A percentile compares a stretch with the other conserved stretches of the same genome.
Evolutionary conservation across 2,888 invertebrate genomes (phyloP).

Genomic region (Sarcophaga caerulescens): DNA sequence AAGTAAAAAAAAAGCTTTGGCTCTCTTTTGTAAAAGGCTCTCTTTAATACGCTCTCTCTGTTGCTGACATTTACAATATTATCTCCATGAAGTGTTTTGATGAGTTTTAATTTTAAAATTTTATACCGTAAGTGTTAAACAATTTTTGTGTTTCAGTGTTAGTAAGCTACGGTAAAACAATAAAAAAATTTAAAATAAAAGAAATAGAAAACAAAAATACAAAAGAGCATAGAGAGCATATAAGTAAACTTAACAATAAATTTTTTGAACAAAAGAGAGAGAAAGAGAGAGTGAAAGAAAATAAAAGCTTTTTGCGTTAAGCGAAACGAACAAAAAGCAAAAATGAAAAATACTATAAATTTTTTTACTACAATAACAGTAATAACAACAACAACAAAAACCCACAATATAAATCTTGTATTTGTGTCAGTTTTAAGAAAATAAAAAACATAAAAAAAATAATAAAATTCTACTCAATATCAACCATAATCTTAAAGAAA

Average conservation of each 20-base stretch:
- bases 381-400: neutral
- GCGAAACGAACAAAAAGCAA: neutral
- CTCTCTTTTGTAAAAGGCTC: no score
- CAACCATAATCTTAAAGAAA: slow-evolving; percentile 9
- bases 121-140: no score
- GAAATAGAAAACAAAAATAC: neutral
- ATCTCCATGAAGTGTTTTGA: no score
- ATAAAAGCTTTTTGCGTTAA: neutral
- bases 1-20: no score
- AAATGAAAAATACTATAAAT: slow-evolving; percentile 45
- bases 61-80: no score
- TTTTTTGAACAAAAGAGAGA: neutral
- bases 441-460: neutral
- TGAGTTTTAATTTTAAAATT: no score
- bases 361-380: slow-evolving; percentile 38
- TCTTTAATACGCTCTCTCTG: no score
- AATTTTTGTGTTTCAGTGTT: no score
- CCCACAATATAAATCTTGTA: slow-evolving; percentile 50
- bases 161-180: no score
- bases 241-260: neutral
- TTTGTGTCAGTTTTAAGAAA: slow-evolving; percentile 49
- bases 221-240: neutral
- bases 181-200: no score
- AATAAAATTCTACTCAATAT: neutral
- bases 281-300: neutral